A percentile compares a stretch with the other conserved stretches of the same genome.
phyloP scores from a whole-genome alignment of 92 coral and sea anemone species.

The Muricea muricata region DNA sequence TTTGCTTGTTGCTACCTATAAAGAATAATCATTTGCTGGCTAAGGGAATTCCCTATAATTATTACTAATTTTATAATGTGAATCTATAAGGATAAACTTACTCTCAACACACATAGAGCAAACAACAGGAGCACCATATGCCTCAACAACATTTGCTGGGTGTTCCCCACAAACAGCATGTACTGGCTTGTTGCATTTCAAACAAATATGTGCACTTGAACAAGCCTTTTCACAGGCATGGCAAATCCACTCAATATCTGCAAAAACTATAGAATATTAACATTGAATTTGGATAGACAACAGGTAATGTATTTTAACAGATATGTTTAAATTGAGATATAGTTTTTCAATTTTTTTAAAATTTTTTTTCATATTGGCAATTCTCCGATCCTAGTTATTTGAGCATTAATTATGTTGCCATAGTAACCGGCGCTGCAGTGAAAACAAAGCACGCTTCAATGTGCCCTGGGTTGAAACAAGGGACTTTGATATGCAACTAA shows the following conservation, averaged over 20 bases:
- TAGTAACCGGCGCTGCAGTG: too few species aligned
- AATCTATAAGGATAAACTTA: slow-evolving; percentile 2
- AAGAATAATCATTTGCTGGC: background rate
- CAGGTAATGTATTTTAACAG: background rate
- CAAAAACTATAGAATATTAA: background rate
- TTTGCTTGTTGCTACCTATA: background rate
- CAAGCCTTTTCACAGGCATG: background rate
- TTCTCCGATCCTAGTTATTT: too few species aligned
- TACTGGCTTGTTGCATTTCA: background rate
- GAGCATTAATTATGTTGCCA: too few species aligned
- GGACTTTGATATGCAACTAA: too few species aligned
- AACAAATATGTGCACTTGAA: background rate
- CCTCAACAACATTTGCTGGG: slow-evolving; percentile 12
- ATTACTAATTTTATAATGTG: background rate
- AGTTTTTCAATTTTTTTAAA: background rate
- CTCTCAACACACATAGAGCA: slow-evolving; percentile 1
- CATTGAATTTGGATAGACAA: slow-evolving; percentile 2
- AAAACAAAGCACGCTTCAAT: too few species aligned
- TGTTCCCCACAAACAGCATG: background rate
- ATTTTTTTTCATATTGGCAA: too few species aligned
- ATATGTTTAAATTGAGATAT: background rate
- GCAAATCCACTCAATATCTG: slow-evolving; percentile 3
- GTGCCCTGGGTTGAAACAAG: too few species aligned
- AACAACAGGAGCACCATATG: slow-evolving; percentile 14
- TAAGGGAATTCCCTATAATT: background rate